These are phyloP conservation scores for Phaethornis superciliosus DNA, from an alignment of 2,113 vertebrate species.

Conservation along the genomic window DNA sequence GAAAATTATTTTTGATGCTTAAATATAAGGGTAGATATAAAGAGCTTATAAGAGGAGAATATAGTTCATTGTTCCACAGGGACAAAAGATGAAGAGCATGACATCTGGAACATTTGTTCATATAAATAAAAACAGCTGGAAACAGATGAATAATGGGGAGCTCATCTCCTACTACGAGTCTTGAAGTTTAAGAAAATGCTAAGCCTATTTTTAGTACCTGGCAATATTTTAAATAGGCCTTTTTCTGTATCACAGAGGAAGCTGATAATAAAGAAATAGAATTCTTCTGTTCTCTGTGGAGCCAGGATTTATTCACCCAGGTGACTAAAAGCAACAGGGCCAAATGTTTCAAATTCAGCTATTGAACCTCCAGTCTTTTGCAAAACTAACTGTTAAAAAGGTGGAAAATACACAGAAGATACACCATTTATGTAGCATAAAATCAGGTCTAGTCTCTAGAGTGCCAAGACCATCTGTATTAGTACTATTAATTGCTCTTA, in stretches of 20 bases:
- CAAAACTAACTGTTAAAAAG: not conserved
- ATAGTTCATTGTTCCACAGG: constrained; percentile 3
- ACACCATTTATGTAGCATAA: not conserved
- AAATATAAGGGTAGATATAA: constrained; percentile 3
- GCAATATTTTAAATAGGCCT: constrained; percentile 20
- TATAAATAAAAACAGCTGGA: constrained; percentile 61
- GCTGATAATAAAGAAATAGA: constrained; percentile 2
- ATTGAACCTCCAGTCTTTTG: not conserved
- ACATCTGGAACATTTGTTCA: constrained; percentile 65
- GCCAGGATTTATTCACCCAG: constrained; percentile 4
- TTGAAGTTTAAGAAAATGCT: constrained; percentile 36
- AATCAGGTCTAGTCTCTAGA: not conserved
- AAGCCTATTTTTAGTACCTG: constrained; percentile 23
- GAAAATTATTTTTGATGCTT: not conserved
- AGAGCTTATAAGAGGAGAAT: constrained; percentile 18
- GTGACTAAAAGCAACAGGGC: not conserved
- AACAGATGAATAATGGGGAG: constrained; percentile 66
- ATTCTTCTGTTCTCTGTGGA: not conserved
- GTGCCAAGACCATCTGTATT: not conserved
- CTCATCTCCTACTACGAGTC: constrained; percentile 56
- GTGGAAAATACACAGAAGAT: not conserved
- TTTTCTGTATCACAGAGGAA: constrained; percentile 21
- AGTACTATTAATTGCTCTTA: not conserved
- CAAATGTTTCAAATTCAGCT: not conserved
- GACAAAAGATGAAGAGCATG: not conserved